phyloP scores from a whole-genome alignment of 2,888 invertebrate species.

The Scaptomyza flava region DNA sequence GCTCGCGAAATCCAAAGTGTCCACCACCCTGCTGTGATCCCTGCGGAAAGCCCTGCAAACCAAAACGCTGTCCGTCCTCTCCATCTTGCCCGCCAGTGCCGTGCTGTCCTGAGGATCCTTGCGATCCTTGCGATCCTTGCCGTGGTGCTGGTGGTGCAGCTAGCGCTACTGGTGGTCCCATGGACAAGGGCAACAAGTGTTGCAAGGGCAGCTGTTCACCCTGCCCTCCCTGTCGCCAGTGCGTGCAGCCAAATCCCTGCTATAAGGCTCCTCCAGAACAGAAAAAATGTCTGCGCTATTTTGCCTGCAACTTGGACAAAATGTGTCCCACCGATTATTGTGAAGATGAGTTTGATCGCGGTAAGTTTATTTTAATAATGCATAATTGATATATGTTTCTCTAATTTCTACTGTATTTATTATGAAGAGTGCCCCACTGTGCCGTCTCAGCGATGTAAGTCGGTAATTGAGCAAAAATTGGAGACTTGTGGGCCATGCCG shows the following conservation, averaged over 20 bases:
- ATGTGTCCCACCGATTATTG: constrained; percentile 74
- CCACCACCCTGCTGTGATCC: constrained; percentile 20
- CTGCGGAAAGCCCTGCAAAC: constrained; percentile 13
- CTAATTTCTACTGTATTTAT: neutral
- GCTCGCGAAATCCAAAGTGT: constrained; percentile 67
- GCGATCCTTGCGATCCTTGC: constrained; percentile 31
- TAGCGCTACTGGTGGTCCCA: constrained; percentile 61
- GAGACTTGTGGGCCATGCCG: constrained; percentile 63
- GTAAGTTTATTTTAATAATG: constrained; percentile 56
- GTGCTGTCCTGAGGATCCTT: constrained; percentile 16
- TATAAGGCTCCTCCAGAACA: constrained; percentile 28
- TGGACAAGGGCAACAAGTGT: constrained; percentile 43
- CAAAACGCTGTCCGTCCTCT: neutral
- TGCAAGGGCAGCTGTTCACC: constrained; percentile 35
- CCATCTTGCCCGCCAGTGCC: neutral
- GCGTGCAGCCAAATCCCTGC: constrained; percentile 60
- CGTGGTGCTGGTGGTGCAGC: constrained; percentile 1
- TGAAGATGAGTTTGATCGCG: constrained; percentile 81
- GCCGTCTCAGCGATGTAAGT: constrained; percentile 45
- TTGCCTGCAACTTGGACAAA: constrained; percentile 79
- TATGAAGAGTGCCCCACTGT: constrained; percentile 65
- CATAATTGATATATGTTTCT: neutral
- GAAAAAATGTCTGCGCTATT: constrained; percentile 73
- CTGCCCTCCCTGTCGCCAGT: constrained; percentile 22
- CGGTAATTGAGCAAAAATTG: constrained; percentile 48